phyloP scores from a whole-genome alignment of 1,140 invertebrate genomes.

The Geopemphigus sp. region DNA sequence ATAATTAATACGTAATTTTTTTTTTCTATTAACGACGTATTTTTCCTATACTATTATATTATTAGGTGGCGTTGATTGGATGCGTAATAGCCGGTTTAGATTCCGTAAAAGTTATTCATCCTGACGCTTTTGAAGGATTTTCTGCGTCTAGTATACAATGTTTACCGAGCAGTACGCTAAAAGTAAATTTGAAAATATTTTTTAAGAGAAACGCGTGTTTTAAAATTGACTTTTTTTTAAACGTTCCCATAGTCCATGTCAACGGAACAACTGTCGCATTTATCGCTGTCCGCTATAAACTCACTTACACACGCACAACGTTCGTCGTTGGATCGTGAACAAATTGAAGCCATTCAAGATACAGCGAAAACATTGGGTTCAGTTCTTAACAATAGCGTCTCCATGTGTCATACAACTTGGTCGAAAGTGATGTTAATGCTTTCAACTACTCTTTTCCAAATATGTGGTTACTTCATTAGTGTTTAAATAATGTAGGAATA shows the following conservation, averaged over 20 bases:
- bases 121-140: constrained; percentile 52
- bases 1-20: background rate
- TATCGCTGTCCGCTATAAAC: constrained; percentile 22
- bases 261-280: constrained; percentile 26
- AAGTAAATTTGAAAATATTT: constrained; percentile 43
- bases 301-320: background rate
- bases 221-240: background rate
- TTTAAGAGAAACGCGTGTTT: background rate
- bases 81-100: constrained; percentile 52
- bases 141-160: constrained; percentile 51
- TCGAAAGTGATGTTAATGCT: background rate
- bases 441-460: background rate
- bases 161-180: constrained; percentile 49
- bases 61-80: constrained; percentile 52
- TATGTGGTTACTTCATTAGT: no score
- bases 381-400: background rate
- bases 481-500: background rate
- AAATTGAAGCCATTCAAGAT: constrained; percentile 4
- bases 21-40: no score
- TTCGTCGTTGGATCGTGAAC: constrained; percentile 7
- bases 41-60: background rate
- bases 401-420: background rate
- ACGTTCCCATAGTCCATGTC: background rate
- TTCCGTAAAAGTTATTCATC: constrained; percentile 47
- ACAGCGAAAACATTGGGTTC: background rate